A percentile compares a stretch with the other conserved stretches of the same genome.
Evolutionary conservation across 2,888 invertebrate genomes (phyloP).

Genomic region (Thymelicus sylvestris): DNA sequence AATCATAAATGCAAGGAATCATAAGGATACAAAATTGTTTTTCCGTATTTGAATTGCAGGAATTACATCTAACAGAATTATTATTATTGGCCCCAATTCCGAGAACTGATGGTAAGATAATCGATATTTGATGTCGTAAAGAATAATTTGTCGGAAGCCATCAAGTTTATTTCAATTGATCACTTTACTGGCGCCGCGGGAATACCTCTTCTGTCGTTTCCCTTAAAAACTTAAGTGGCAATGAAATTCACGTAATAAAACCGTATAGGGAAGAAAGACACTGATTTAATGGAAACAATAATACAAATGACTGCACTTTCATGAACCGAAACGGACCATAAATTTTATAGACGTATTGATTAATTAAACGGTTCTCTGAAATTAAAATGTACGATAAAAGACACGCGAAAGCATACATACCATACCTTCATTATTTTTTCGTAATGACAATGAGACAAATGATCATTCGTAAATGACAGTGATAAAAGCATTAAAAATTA

Average conservation of each 20-base stretch:
- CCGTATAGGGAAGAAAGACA: slow-evolving; percentile 29
- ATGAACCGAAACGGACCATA: slow-evolving; percentile 20
- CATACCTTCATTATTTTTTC: too few relatives aligned
- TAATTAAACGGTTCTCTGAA: slow-evolving; percentile 14
- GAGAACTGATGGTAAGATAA: slow-evolving; percentile 4
- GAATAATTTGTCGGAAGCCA: slow-evolving; percentile 26
- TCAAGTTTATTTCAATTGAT: slow-evolving; percentile 36
- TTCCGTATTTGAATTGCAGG: slow-evolving; percentile 1
- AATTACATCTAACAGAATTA: slow-evolving; percentile 3
- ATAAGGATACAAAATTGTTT: not conserved
- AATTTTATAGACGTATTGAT: slow-evolving; percentile 23
- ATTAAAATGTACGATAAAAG: not conserved
- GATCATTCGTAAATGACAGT: too few relatives aligned
- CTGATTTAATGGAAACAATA: slow-evolving; percentile 27
- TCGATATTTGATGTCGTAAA: slow-evolving; percentile 22
- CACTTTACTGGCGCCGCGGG: slow-evolving; percentile 25
- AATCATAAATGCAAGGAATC: not conserved
- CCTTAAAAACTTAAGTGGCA: slow-evolving; percentile 28
- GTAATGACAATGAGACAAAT: too few relatives aligned
- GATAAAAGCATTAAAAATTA: too few relatives aligned
- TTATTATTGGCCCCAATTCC: not conserved
- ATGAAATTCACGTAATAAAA: slow-evolving; percentile 28
- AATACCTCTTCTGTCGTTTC: slow-evolving; percentile 25
- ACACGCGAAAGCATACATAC: not conserved
- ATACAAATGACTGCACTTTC: slow-evolving; percentile 20